A percentile compares a stretch with the other conserved stretches of the same genome.
Evolutionary conservation across 1,140 invertebrate genomes (phyloP).

Genomic region (Euwallacea similis): DNA sequence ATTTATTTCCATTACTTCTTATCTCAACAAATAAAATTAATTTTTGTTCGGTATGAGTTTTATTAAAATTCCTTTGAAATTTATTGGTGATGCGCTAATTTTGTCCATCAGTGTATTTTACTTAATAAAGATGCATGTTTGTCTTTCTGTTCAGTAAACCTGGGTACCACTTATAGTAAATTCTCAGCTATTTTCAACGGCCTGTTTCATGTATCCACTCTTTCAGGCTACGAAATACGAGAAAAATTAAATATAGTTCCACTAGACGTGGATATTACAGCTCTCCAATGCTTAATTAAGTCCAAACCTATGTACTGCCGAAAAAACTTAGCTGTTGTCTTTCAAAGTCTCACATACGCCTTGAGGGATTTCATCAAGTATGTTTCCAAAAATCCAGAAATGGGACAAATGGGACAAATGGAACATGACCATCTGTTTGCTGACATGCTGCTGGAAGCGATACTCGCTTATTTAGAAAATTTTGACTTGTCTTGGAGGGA

Average conservation of each 20-base stretch:
- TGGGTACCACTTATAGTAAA: too few species aligned
- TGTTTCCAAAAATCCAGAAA: not conserved
- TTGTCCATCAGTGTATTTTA: too few species aligned
- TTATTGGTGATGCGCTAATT: too few species aligned
- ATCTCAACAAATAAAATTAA: too few species aligned
- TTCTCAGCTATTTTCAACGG: not conserved
- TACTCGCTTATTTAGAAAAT: conserved; percentile 30
- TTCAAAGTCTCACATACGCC: conserved; percentile 24
- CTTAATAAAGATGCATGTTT: too few species aligned
- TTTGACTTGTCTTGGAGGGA: conserved; percentile 36
- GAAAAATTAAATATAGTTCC: conserved; percentile 11
- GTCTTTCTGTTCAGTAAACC: too few species aligned
- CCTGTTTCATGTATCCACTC: not conserved
- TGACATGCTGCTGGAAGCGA: conserved; percentile 21
- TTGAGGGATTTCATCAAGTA: conserved; percentile 29
- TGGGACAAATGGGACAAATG: not conserved
- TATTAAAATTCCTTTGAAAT: too few species aligned
- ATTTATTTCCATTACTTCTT: too few species aligned
- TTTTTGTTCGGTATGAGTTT: too few species aligned
- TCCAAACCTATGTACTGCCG: conserved; percentile 28
- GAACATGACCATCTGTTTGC: conserved; percentile 21
- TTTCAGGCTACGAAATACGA: conserved; percentile 33
- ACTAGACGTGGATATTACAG: conserved; percentile 22
- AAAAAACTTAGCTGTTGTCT: conserved; percentile 29
- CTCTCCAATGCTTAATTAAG: conserved; percentile 26